Evolutionary conservation across 2,797 vertebrate species (phyloP).

Genomic region (Poeciliopsis presidionis): DNA sequence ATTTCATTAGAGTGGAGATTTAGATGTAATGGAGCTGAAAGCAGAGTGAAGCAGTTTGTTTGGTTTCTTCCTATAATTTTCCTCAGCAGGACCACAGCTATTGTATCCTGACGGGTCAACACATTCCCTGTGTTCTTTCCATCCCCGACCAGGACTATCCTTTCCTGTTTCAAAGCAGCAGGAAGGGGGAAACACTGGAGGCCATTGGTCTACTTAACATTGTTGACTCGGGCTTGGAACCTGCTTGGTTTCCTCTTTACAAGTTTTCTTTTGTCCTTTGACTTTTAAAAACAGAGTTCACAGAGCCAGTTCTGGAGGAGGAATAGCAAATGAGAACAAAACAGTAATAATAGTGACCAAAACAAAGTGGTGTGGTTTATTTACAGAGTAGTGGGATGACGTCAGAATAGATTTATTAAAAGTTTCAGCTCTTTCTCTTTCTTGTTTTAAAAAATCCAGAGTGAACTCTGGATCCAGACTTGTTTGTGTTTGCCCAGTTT

Average conservation of each 20-base stretch:
- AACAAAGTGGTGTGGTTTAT: not conserved
- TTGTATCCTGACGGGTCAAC: conserved; percentile 54
- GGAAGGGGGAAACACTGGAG: conserved; percentile 32
- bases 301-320: conserved; percentile 46
- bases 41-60: conserved; percentile 4
- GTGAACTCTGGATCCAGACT: not conserved
- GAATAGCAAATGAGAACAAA: not conserved
- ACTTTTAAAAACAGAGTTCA: conserved; percentile 53
- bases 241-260: conserved; percentile 72
- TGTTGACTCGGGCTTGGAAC: conserved; percentile 61
- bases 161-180: conserved; percentile 57
- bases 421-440: not conserved
- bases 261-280: conserved; percentile 70
- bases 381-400: not conserved
- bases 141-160: conserved; percentile 55
- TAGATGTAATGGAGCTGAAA: not conserved
- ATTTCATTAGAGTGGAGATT: not conserved
- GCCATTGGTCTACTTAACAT: conserved; percentile 28
- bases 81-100: conserved; percentile 37
- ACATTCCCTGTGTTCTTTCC: conserved; percentile 43
- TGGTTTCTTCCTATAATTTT: conserved; percentile 9
- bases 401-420: not conserved
- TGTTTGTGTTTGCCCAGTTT: not conserved
- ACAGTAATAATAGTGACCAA: not conserved
- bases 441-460: not conserved